Percentiles rank a stretch among this genome's conserved stretches.
phyloP scores from a whole-genome alignment of 2,888 invertebrate genomes.

The Diaphora mendica region DNA sequence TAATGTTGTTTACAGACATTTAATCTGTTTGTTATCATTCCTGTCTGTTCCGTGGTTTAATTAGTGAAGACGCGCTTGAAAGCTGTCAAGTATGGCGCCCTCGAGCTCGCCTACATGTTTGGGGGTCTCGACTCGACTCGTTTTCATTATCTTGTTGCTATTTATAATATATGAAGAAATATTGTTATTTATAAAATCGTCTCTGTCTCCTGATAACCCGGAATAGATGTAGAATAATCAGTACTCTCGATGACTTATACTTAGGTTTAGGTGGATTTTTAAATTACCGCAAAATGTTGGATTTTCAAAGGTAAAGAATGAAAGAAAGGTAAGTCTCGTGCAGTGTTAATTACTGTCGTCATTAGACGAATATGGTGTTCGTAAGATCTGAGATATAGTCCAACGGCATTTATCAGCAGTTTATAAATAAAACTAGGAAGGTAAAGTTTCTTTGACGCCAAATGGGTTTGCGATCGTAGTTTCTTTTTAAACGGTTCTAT shows the following conservation, averaged over 20 bases:
- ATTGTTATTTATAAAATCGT: slow-evolving; percentile 16
- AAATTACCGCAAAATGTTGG: neutral
- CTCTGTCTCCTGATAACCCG: slow-evolving; percentile 18
- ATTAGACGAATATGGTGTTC: neutral
- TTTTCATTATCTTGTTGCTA: slow-evolving; percentile 48
- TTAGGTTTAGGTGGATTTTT: neutral
- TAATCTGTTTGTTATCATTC: slow-evolving; percentile 60
- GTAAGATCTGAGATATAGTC: neutral
- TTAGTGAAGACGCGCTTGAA: slow-evolving; percentile 69
- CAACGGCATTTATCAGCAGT: neutral
- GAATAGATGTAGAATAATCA: slow-evolving; percentile 15
- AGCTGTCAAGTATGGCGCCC: slow-evolving; percentile 74
- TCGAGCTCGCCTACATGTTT: slow-evolving; percentile 52
- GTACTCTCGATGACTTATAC: neutral
- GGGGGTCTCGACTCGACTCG: slow-evolving; percentile 54
- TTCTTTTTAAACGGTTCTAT: too few species aligned
- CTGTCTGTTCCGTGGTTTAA: slow-evolving; percentile 70
- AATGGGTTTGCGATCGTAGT: too few species aligned
- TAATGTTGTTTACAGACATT: slow-evolving; percentile 56
- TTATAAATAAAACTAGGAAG: neutral
- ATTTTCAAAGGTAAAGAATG: too few species aligned
- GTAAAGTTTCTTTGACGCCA: neutral
- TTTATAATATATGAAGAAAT: slow-evolving; percentile 37
- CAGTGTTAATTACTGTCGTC: neutral
- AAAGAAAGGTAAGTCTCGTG: neutral